Base-by-base conservation (phyloP, 2,888 invertebrate genomes). In the Epirrhoe tristata region DNA sequence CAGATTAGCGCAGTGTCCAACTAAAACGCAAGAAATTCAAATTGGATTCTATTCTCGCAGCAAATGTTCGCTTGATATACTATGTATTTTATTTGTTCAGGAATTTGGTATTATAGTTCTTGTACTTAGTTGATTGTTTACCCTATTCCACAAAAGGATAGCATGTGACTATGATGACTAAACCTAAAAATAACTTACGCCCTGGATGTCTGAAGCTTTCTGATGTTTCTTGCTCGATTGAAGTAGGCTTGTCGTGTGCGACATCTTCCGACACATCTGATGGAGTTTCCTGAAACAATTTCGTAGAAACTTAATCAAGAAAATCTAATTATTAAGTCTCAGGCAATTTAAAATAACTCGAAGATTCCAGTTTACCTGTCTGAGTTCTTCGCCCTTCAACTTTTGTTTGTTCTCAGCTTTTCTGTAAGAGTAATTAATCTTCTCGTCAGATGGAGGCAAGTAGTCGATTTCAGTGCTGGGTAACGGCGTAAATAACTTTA, bases 371-470 rank as follows among this genome's bases (percentile, higher is more conserved):
- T 78, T 71, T 72, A 87, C 87, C 80, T 85, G 78, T 46, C 67
- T 69, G 55, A 69, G 75, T 71, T 83, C 86, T 72, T 87, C 85
- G 67, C 86, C 81, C 73, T 86, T 89, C 50, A 91, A 78, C 77
- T 90, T 89, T 68, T 91, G 90, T 82, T 94, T 93, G 78, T 94
- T 90, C 77, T 94, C 92, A 46, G 90, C 85, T 81, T 94, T 93
- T 73, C 94, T 90, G 72, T 89, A 88, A 54, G 90, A 85, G 71
- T 91, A 89, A 72, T 86, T 76, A 66, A 85, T 88, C 77, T 93
- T 92, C 46, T 90, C 90, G 63, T 89, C 87, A 31, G 70, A 66
- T 17, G 85, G 80, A 60, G 77, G 75, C 64, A 79, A 76, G 72
- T 84, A 82, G 58, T 84, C 85, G 43, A 78, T 78, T 75, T 89